Percentiles rank a stretch among this genome's conserved stretches.
These are phyloP conservation scores for Anarsia innoxiella DNA, from an alignment of 2,888 invertebrate genomes.

Conservation along the genomic window DNA sequence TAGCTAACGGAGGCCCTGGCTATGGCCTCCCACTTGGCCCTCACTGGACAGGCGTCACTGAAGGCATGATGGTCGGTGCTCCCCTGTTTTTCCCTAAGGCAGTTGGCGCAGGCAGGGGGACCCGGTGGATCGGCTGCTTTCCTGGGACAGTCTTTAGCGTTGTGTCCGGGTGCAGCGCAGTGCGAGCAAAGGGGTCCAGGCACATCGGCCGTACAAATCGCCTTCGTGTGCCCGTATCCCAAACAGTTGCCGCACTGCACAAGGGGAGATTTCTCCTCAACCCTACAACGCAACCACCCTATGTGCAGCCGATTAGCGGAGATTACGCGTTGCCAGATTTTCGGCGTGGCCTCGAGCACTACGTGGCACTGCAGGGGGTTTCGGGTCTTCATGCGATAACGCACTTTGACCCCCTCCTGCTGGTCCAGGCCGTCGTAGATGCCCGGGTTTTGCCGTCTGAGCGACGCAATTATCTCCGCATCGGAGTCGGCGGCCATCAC, in stretches of 20 bases:
- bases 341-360: neutral
- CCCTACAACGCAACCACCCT: neutral
- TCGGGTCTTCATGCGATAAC: neutral
- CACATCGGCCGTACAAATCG: neutral
- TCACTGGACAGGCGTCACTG: neutral
- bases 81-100: neutral
- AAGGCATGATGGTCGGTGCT: neutral
- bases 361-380: neutral
- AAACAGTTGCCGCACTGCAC: neutral
- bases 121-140: neutral
- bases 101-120: neutral
- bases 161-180: conserved; percentile 7
- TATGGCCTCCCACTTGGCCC: neutral
- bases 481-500: neutral
- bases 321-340: neutral
- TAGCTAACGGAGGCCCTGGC: neutral
- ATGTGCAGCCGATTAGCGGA: neutral
- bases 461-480: neutral
- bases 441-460: neutral
- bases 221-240: neutral
- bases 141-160: neutral
- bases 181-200: conserved; percentile 2
- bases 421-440: neutral
- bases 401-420: neutral
- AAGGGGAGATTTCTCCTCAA: neutral